Percentiles rank a stretch among this genome's conserved stretches.
These are phyloP conservation scores for Plagodis dolabraria DNA, from an alignment of 2,888 invertebrate species.

Conservation along the genomic window DNA sequence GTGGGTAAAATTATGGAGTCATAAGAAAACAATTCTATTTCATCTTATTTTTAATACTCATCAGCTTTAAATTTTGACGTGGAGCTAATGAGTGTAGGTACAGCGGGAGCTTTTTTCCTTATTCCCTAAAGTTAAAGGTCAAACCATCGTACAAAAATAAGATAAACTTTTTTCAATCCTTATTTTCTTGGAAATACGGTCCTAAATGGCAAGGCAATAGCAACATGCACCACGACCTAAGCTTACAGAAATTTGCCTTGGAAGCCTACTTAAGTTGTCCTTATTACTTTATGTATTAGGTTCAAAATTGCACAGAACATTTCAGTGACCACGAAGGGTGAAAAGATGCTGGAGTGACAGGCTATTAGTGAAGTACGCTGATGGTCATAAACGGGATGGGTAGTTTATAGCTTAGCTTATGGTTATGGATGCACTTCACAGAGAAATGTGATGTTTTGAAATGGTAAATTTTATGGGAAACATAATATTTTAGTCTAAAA, in stretches of 20 bases:
- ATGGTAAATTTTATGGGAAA: not conserved
- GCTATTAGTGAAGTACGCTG: constrained; percentile 24
- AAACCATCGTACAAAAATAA: not conserved
- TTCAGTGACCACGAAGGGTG: constrained; percentile 1
- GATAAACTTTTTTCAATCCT: not conserved
- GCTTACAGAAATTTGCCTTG: not conserved
- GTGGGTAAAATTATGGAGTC: no score
- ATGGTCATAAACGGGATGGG: constrained; percentile 25
- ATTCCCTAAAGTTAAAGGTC: constrained; percentile 5
- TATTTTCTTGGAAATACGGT: not conserved
- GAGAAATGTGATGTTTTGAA: constrained; percentile 11
- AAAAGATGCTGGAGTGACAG: constrained; percentile 21
- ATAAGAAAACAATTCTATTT: no score
- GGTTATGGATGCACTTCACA: constrained; percentile 21
- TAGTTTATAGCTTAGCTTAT: constrained; percentile 22
- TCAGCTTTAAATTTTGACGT: not conserved
- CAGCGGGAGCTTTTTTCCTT: not conserved
- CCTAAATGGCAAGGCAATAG: not conserved
- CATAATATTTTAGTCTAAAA: not conserved
- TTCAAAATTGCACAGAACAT: constrained; percentile 1
- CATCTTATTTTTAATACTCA: not conserved
- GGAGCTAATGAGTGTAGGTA: not conserved
- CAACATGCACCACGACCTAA: not conserved
- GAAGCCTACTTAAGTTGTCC: not conserved
- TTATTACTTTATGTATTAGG: constrained; percentile 6